A percentile compares a stretch with the other conserved stretches of the same genome.
These are phyloP conservation scores for Mohoua ochrocephala DNA, from an alignment of 2,113 vertebrate genomes.

Conservation along the genomic window DNA sequence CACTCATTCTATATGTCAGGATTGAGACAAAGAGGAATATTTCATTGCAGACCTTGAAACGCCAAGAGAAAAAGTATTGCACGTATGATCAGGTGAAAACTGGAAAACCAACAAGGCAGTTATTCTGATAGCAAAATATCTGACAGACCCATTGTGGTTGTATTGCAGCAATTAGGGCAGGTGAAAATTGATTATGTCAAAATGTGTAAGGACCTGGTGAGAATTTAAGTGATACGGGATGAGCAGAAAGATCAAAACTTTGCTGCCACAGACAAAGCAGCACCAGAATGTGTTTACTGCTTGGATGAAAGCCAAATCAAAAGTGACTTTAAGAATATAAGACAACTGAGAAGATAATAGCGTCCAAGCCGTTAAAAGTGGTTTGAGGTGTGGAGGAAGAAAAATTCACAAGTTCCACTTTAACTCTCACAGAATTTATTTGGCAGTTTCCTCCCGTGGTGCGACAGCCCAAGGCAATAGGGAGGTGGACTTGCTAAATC, in stretches of 20 bases:
- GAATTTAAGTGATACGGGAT: neutral
- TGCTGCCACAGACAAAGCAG: neutral
- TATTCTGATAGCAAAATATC: neutral
- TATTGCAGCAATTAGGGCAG: neutral
- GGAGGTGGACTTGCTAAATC: neutral
- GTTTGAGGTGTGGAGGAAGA: neutral
- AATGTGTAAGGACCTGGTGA: neutral
- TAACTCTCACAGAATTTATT: neutral
- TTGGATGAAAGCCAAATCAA: neutral
- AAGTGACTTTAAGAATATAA: neutral
- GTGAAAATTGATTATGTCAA: neutral
- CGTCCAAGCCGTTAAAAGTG: neutral
- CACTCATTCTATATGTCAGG: neutral
- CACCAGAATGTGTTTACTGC: neutral
- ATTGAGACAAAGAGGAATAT: neutral
- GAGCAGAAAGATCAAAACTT: neutral
- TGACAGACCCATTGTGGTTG: neutral
- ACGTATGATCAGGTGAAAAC: neutral
- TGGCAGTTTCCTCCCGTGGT: neutral
- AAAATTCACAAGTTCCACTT: neutral
- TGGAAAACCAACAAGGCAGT: neutral
- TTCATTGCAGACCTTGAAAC: neutral
- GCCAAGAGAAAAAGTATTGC: neutral
- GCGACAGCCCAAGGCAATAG: neutral
- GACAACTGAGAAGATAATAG: neutral